phyloP scores from a whole-genome alignment of 2,888 invertebrate species.

The Lamellibrachia satsuma region DNA sequence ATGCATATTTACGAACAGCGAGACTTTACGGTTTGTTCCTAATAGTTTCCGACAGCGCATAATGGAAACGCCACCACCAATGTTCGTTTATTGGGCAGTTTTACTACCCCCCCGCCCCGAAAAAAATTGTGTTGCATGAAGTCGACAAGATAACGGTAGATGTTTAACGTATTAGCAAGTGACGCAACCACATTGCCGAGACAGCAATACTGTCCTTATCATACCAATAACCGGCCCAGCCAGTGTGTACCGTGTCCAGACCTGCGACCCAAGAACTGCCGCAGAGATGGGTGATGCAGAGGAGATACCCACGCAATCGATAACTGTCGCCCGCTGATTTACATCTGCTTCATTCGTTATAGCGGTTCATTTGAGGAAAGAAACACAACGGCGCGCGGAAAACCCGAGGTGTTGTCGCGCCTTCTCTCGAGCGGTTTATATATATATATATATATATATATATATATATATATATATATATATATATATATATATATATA shows the following conservation, averaged over 20 bases:
- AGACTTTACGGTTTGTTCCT: too few relatives aligned
- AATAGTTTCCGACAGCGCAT: too few relatives aligned
- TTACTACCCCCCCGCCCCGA: too few relatives aligned
- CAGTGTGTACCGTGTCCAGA: background rate
- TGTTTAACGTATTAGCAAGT: background rate
- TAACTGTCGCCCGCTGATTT: background rate
- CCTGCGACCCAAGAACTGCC: background rate
- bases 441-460: too few relatives aligned
- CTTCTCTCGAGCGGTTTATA: background rate
- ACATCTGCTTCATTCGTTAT: background rate
- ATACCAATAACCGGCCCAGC: background rate
- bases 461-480: too few relatives aligned
- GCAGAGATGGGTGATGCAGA: background rate
- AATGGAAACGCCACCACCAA: too few relatives aligned
- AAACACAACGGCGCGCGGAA: background rate
- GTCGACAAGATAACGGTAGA: background rate
- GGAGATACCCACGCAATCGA: background rate
- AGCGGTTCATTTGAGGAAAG: background rate
- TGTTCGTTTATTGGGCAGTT: too few relatives aligned
- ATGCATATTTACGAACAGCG: too few relatives aligned
- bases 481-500: too few relatives aligned
- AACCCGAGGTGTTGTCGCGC: background rate
- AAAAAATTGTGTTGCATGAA: background rate
- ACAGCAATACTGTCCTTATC: background rate
- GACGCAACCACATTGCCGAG: background rate